Percentiles rank a stretch among this genome's conserved stretches.
These are phyloP conservation scores for Dendrocincla fuliginosa DNA, from an alignment of 2,797 vertebrate species.

Conservation along the genomic window DNA sequence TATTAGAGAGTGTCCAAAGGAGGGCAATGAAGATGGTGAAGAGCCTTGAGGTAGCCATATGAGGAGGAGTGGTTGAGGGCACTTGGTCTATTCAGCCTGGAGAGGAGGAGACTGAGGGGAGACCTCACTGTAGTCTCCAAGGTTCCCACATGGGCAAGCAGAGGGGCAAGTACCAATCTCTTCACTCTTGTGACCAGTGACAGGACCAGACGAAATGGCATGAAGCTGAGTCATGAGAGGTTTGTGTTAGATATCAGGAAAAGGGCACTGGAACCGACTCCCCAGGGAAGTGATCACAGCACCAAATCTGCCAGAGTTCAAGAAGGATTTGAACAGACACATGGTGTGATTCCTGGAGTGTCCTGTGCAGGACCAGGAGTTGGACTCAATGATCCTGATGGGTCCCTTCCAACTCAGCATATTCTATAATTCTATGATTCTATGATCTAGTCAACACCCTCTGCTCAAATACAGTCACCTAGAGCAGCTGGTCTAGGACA, in stretches of 20 bases:
- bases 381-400: too few relatives aligned
- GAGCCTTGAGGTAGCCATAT: rapidly evolving
- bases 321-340: neutral
- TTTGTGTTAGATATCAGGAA: neutral
- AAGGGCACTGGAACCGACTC: neutral
- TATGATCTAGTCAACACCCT: too few relatives aligned
- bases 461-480: too few relatives aligned
- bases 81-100: neutral
- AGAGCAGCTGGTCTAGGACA: too few relatives aligned
- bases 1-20: neutral
- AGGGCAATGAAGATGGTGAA: neutral
- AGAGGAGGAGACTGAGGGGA: neutral
- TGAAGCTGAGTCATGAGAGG: neutral
- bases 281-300: neutral
- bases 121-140: neutral
- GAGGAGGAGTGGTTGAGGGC: neutral
- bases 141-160: neutral
- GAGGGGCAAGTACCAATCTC: neutral
- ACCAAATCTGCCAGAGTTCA: neutral
- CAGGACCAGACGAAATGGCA: neutral
- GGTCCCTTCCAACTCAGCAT: neutral
- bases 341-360: neutral
- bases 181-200: neutral
- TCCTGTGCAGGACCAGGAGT: neutral
- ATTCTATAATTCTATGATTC: neutral